A percentile compares a stretch with the other conserved stretches of the same genome.
These are phyloP conservation scores for Papilio demoleus DNA, from an alignment of 2,888 invertebrate genomes.

Conservation along the genomic window DNA sequence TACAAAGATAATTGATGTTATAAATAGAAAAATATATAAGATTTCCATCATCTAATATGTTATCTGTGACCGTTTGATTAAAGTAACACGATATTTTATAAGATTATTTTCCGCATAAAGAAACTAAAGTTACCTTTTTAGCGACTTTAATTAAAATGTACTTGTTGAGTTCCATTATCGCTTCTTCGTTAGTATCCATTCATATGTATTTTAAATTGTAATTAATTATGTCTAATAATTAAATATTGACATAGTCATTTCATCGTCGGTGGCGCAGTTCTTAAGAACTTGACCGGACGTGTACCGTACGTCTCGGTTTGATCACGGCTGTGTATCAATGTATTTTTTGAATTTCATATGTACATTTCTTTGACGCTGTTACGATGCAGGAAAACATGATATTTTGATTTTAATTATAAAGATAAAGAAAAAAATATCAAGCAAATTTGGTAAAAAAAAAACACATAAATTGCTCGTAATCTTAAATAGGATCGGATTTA, in stretches of 20 bases:
- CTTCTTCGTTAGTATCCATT: not conserved
- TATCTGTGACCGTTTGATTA: not conserved
- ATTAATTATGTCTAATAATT: no score
- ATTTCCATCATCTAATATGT: no score
- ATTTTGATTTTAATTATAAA: not conserved
- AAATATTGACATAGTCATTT: no score
- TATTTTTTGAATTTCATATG: no score
- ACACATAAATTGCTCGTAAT: constrained; percentile 21
- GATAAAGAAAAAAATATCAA: not conserved
- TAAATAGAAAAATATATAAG: not conserved
- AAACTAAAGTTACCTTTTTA: not conserved
- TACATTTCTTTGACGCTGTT: no score
- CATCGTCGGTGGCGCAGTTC: no score
- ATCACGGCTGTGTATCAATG: no score
- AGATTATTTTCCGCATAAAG: constrained; percentile 1
- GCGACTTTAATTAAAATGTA: constrained; percentile 24
- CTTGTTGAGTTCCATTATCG: not conserved
- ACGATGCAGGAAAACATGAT: not conserved
- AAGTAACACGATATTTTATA: not conserved
- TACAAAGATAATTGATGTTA: not conserved
- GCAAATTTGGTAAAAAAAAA: not conserved
- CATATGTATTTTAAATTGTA: no score
- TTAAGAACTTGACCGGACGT: no score
- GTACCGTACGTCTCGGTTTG: no score
- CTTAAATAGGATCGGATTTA: constrained; percentile 34